Conservation (phyloP, 2,113 vertebrate species). For the Crotalus viridis region DNA sequence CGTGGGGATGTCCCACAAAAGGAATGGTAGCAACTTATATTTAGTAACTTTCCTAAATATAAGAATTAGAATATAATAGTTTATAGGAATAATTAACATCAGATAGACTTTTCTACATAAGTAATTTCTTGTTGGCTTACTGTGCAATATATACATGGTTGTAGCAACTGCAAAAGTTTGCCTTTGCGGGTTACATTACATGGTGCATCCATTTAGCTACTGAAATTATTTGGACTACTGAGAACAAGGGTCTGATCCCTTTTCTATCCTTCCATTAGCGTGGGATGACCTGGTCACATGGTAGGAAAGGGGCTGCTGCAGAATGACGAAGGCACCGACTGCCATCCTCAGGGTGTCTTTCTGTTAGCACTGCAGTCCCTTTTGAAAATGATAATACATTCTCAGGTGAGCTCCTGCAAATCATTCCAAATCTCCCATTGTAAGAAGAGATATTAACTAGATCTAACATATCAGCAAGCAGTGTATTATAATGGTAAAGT, state of each 20-base stretch:
- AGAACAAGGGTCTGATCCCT: neutral
- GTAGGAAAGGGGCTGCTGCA: neutral
- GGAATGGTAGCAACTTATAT: neutral
- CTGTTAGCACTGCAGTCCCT: neutral
- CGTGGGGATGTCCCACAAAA: neutral
- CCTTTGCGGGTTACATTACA: neutral
- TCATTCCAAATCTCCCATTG: neutral
- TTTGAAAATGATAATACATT: neutral
- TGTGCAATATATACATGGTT: conserved; percentile 5
- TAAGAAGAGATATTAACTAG: neutral
- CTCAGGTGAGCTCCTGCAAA: conserved; percentile 3
- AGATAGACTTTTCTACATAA: conserved; percentile 10
- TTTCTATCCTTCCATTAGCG: neutral
- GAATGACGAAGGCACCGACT: neutral
- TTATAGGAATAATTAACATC: conserved; percentile 15
- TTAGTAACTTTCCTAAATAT: conserved; percentile 20
- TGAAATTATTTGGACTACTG: neutral
- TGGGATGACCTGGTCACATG: neutral
- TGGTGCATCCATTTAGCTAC: neutral
- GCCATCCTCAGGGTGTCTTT: neutral
- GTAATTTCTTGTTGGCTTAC: neutral
- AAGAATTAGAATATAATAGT: neutral
- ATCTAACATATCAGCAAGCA: neutral
- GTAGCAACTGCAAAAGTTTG: neutral
- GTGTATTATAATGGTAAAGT: neutral